phyloP scores from a whole-genome alignment of 2,888 invertebrate species.

The Cephus pygmeus region DNA sequence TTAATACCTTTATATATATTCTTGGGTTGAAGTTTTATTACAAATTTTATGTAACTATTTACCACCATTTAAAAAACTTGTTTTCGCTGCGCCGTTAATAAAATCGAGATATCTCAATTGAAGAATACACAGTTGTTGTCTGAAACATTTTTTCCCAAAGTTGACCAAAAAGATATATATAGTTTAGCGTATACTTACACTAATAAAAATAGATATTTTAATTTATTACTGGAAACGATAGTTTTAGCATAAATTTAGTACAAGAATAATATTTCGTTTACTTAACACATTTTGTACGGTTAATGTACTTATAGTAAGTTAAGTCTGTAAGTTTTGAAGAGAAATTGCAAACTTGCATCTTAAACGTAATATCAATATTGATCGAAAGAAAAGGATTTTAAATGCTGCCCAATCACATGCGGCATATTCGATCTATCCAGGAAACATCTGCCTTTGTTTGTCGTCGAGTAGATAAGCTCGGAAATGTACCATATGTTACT shows the following conservation, averaged over 20 bases:
- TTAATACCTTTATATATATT: no score
- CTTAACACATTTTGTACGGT: neutral
- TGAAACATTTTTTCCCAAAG: no score
- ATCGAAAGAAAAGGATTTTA: neutral
- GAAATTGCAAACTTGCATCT: neutral
- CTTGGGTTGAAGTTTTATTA: neutral
- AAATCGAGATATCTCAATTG: no score
- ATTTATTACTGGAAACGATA: neutral
- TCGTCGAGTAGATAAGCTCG: slow-evolving; percentile 36
- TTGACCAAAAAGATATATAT: neutral
- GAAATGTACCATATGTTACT: slow-evolving; percentile 38
- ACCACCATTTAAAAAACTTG: neutral
- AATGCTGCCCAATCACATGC: neutral
- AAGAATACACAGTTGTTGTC: no score
- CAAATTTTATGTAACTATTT: neutral
- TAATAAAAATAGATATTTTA: neutral
- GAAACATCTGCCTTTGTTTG: slow-evolving; percentile 45
- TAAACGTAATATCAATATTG: neutral
- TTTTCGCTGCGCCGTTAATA: no score
- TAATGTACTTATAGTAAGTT: neutral
- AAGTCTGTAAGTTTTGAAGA: neutral
- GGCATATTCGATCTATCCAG: slow-evolving; percentile 19
- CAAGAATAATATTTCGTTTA: neutral
- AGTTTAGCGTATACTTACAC: neutral
- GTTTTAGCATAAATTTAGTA: neutral